These are phyloP conservation scores for Watsonalla binaria DNA, from an alignment of 2,888 invertebrate genomes.

Conservation along the genomic window DNA sequence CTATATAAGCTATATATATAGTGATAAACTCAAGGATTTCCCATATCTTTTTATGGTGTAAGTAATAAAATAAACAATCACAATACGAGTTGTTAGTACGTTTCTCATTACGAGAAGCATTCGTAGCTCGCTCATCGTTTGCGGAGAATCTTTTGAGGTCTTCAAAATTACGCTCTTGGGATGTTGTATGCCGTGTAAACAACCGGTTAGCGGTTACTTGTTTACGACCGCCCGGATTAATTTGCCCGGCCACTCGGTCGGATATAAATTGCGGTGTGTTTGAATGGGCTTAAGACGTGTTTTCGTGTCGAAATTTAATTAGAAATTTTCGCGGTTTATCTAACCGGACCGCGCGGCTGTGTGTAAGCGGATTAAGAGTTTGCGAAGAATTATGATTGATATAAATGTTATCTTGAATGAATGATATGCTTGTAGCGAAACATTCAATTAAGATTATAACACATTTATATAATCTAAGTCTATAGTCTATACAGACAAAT, in stretches of 20 bases:
- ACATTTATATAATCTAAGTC: too few species aligned
- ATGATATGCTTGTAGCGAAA: too few species aligned
- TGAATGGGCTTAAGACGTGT: conserved; percentile 28
- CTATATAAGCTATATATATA: neutral
- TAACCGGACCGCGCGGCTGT: neutral
- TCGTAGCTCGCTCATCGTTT: neutral
- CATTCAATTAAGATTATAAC: too few species aligned
- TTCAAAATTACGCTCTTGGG: conserved; percentile 3
- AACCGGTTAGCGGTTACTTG: conserved; percentile 21
- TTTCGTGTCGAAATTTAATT: conserved; percentile 32
- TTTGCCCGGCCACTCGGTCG: conserved; percentile 35
- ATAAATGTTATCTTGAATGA: too few species aligned
- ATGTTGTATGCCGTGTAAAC: conserved; percentile 5
- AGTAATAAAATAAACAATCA: neutral
- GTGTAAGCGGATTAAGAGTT: neutral
- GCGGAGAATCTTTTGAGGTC: neutral
- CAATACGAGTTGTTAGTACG: neutral
- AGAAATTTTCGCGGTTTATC: conserved; percentile 26
- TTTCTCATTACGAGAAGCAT: neutral
- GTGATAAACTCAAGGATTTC: neutral
- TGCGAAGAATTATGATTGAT: too few species aligned
- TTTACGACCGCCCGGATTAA: conserved; percentile 40
- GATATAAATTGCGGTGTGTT: conserved; percentile 38
- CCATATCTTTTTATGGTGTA: neutral
- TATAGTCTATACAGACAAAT: too few species aligned